These are phyloP conservation scores for Netelia melanura DNA, from an alignment of 2,888 invertebrate genomes.

Conservation along the genomic window DNA sequence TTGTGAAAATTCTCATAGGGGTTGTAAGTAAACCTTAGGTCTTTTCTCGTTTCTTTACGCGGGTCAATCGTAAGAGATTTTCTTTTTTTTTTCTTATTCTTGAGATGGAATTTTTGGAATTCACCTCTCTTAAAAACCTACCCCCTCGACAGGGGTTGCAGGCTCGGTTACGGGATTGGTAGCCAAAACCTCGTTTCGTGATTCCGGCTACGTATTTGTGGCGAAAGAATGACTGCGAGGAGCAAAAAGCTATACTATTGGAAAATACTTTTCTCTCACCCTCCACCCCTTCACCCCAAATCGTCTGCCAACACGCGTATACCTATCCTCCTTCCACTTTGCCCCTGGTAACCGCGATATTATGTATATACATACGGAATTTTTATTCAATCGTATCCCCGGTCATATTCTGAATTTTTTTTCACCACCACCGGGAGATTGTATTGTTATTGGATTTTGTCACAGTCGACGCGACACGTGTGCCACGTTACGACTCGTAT, in stretches of 20 bases:
- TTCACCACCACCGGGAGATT: constrained; percentile 3
- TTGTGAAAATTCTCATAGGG: too few species aligned
- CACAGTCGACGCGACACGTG: constrained; percentile 1
- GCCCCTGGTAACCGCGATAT: not conserved
- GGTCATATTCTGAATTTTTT: constrained; percentile 14
- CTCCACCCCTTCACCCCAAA: not conserved
- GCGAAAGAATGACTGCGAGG: not conserved
- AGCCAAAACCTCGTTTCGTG: too few species aligned
- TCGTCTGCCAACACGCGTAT: not conserved
- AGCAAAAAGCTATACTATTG: constrained; percentile 63
- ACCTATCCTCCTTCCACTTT: not conserved
- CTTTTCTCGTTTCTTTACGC: too few species aligned
- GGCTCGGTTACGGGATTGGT: too few species aligned
- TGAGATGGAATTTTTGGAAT: too few species aligned
- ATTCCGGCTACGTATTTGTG: too few species aligned
- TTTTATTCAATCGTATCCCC: constrained; percentile 8
- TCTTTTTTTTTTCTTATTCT: too few species aligned
- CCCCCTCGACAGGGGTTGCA: too few species aligned
- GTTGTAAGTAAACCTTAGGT: too few species aligned
- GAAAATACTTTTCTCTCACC: constrained; percentile 71
- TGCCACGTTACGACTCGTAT: not conserved
- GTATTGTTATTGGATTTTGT: constrained; percentile 22
- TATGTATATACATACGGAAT: not conserved
- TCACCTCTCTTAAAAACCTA: too few species aligned
- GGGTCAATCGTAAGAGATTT: too few species aligned